Evolutionary conservation across 1,140 invertebrate genomes (phyloP).

Genomic region (Temnothorax curvispinosus): DNA sequence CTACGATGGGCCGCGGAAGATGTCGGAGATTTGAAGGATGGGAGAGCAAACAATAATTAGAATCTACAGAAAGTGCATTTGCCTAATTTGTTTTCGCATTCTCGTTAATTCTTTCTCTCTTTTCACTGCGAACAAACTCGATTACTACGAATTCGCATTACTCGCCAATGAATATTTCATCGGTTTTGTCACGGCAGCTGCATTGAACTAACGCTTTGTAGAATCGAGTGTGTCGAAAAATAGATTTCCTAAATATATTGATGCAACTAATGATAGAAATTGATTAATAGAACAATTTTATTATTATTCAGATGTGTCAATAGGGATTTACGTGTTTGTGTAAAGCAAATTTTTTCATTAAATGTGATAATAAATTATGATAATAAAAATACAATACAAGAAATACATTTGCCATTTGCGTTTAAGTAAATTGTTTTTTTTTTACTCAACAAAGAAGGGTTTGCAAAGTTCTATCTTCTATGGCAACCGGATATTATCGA

Average conservation of each 20-base stretch:
- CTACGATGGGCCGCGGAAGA: constrained; percentile 5
- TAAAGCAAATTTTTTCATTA: too few species aligned
- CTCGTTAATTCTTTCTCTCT: constrained; percentile 42
- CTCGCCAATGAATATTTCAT: constrained; percentile 43
- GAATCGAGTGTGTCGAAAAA: not conserved
- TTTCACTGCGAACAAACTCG: constrained; percentile 36
- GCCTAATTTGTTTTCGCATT: constrained; percentile 65
- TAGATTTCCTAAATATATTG: not conserved
- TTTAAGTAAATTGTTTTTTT: not conserved
- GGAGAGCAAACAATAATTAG: constrained; percentile 73
- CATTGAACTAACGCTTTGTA: not conserved
- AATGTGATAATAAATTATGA: not conserved
- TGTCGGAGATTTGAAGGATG: constrained; percentile 39
- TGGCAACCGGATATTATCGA: constrained; percentile 22
- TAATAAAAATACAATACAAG: not conserved
- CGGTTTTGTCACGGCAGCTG: constrained; percentile 14
- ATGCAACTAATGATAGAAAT: not conserved
- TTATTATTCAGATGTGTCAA: not conserved
- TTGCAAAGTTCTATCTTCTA: not conserved
- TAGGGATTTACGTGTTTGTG: not conserved
- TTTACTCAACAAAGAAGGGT: not conserved
- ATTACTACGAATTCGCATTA: constrained; percentile 56
- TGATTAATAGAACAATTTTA: not conserved
- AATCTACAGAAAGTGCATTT: constrained; percentile 66
- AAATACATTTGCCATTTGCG: not conserved